Percentiles rank a stretch among this genome's conserved stretches.
phyloP scores from a whole-genome alignment of 2,888 invertebrate genomes.

The Lamproptera curius region DNA sequence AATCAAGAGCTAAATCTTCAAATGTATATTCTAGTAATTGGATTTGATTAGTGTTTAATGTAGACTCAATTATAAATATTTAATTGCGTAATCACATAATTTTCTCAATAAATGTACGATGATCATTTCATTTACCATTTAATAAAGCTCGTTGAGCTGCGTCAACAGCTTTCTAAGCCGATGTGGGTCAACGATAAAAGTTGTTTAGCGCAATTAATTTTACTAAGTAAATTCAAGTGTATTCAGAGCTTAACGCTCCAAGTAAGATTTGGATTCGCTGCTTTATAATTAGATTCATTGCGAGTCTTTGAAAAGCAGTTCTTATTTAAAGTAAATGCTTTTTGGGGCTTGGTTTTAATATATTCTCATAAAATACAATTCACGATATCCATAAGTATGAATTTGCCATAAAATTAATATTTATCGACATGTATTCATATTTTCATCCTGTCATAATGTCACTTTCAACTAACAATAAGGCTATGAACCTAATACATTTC shows the following conservation, averaged over 20 bases:
- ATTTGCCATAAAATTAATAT: neutral
- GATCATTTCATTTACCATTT: slow-evolving; percentile 13
- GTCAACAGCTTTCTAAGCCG: slow-evolving; percentile 1
- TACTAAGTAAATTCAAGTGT: neutral
- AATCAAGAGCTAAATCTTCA: too few species aligned
- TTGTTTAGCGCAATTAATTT: neutral
- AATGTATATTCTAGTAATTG: too few species aligned
- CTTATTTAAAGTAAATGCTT: too few species aligned
- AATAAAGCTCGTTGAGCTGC: slow-evolving; percentile 1
- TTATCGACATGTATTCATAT: neutral
- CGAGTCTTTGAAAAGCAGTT: too few species aligned
- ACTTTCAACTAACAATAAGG: too few species aligned
- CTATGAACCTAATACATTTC: too few species aligned
- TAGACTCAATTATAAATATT: too few species aligned
- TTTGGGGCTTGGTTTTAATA: too few species aligned
- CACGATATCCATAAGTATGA: neutral
- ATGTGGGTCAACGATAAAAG: slow-evolving; percentile 9
- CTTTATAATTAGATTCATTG: neutral
- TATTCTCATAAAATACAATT: neutral
- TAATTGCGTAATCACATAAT: too few species aligned
- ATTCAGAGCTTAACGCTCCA: neutral
- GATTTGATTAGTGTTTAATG: too few species aligned
- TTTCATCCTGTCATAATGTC: neutral
- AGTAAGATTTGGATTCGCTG: neutral
- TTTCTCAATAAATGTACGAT: too few species aligned